Evolutionary conservation across 2,888 invertebrate species (phyloP), one percentile per base, ranked within the genome.

Genomic region (Drosophila greeni): DNA sequence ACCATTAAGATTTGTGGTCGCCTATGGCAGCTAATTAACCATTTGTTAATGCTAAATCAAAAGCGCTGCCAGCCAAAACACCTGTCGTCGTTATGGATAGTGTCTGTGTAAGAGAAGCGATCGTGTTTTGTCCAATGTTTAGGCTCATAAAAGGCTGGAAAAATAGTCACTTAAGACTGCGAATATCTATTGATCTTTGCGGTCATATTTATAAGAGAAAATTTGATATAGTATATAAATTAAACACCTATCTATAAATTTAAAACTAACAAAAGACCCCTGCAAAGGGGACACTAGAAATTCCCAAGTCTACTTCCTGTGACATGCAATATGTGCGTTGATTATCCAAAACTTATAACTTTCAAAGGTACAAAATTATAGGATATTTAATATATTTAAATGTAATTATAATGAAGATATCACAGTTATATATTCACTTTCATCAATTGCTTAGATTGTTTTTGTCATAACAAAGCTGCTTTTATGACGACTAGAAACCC

Each of bases 41-140:
- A 73, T 81, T 64, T 81, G 24, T 58, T 69, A 78, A 75, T 51
- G 73, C 66, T 45, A 43, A 61, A 52, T 52, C 52, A 34, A 74
- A 76, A 74, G 75, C 70, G 69, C 60, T 56, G 61, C 26, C 49
- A 66, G 31, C 18, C 56, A 54, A 59, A 64, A 61, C 66, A 75
- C 58, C 66, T 69, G 75, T 73, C 61, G 66, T 70, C 68, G 52
- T 60, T 39, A 53, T 60, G 48, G 60, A 48, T 51, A 58, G 11
- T 14, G 33, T 29, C 26, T 23, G 14, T 26, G 31, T 47, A 9
- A n/a, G 14, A 33, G 33, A 24, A 29, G 33, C 20, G 14, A 33
- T 16, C 20, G 24, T 42, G 29, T 40, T 40, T 56, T 57, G 29
- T 52, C 26, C 20, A 26, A 20, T 23, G 23, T 26, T 36, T 24